Evolutionary conservation across 2,797 vertebrate genomes (phyloP), one percentile per base, ranked within the genome.

Genomic region (Tadarida brasiliensis): DNA sequence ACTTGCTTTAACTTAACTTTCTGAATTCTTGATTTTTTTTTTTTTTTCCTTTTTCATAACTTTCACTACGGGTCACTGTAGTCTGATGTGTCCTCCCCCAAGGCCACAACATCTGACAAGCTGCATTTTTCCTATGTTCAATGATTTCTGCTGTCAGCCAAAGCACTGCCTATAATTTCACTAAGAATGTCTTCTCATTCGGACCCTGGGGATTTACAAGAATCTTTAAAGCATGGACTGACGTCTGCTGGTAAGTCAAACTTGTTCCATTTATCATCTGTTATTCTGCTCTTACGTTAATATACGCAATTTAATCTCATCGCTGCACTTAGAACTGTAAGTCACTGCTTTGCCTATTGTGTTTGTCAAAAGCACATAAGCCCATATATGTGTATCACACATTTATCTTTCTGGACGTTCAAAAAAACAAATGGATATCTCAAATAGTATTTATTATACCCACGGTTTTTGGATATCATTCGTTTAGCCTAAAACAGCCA

Each of bases 151-250:
- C 97, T 94, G 93, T 97, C 97, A 97, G 93, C 97, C 96, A 94
- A 97, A 98, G 98, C 91, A 95, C 89, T 96, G 91, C 51, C 71
- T 96, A 93, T 96, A 96, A 91, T 97, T 96, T 96, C 88, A 97
- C 96, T 95, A 96, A 98, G 96, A 97, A 99, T 99, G 98, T 98
- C 98, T 97, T 98, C 98, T 96, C 96, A 97, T 97, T 98, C 96
- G 89, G 98, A 98, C 84, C 76, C 97, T 93, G 97, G 97, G 96
- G 98, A 97, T 92, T 97, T 97, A 97, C 98, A 98, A 92, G 98
- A 98, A 83, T 96, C 98, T 94, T 97, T 97, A 97, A 98, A 98
- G 97, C 98, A 98, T 80, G 98, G 98, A 97, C 94, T 98, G 84
- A 94, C 98, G 88, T 96, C 98, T 95, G 59, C 93, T 84, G 98